A percentile compares a stretch with the other conserved stretches of the same genome.
Evolutionary conservation across 2,113 vertebrate species (phyloP).

Genomic region (Anarrhichthys ocellatus): DNA sequence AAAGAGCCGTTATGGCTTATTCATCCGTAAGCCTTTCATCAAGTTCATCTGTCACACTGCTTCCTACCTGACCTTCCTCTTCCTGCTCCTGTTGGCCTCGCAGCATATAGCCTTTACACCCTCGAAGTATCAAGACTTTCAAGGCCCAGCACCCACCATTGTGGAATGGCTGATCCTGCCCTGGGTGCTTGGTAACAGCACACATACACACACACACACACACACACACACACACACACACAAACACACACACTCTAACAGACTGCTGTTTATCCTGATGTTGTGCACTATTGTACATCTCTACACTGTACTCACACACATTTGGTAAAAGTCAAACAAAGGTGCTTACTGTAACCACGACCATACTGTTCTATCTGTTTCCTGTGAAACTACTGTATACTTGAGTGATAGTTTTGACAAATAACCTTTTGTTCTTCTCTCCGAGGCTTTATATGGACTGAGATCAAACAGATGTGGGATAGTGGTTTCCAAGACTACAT

Average conservation of each 20-base stretch:
- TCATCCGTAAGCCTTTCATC: constrained; percentile 98
- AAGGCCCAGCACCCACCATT: constrained; percentile 90
- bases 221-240: constrained; percentile 31
- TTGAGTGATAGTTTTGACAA: neutral
- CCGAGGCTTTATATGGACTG: constrained; percentile 97
- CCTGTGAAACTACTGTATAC: neutral
- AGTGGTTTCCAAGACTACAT: constrained; percentile 96
- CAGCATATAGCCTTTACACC: constrained; percentile 89
- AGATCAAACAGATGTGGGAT: constrained; percentile 99
- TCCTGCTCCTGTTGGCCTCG: constrained; percentile 94
- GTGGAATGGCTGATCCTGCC: constrained; percentile 99
- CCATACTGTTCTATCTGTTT: neutral
- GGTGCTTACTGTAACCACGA: neutral
- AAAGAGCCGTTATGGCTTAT: constrained; percentile 92
- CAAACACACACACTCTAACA: neutral
- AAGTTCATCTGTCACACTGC: constrained; percentile 99
- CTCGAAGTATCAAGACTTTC: constrained; percentile 74
- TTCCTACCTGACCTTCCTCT: constrained; percentile 98
- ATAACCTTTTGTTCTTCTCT: constrained; percentile 50
- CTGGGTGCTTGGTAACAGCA: constrained; percentile 94
- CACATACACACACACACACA: neutral
- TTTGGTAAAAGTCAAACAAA: neutral
- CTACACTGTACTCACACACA: neutral
- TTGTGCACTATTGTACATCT: constrained; percentile 8
- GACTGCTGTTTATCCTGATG: neutral